Conservation (phyloP, 2,888 invertebrate species). For the Sarcophaga subvicina region DNA sequence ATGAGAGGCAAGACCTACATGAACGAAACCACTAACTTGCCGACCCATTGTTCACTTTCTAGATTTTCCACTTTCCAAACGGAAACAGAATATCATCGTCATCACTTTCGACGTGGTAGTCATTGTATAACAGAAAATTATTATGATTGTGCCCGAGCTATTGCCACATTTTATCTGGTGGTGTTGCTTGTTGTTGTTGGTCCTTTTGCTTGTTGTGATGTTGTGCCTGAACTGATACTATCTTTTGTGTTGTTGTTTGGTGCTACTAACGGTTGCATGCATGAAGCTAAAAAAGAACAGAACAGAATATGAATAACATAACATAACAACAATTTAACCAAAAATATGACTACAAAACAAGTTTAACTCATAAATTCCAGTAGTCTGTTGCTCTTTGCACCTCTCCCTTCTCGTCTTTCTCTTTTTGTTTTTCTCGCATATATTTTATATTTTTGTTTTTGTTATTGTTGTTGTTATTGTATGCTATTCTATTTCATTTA, state of each 20-base stretch:
- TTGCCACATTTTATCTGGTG: neutral
- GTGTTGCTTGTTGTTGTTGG: neutral
- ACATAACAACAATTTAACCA: slow-evolving; percentile 56
- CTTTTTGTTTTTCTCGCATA: neutral
- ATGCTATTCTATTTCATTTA: neutral
- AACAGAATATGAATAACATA: slow-evolving; percentile 14
- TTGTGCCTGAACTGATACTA: neutral
- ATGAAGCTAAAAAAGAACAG: neutral
- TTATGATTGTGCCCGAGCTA: slow-evolving; percentile 28
- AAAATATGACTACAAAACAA: slow-evolving; percentile 60
- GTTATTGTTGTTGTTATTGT: neutral
- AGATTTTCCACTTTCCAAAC: neutral
- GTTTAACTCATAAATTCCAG: slow-evolving; percentile 52
- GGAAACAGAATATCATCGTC: slow-evolving; percentile 4
- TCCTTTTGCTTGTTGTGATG: slow-evolving; percentile 6
- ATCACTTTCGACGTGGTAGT: neutral
- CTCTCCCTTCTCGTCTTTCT: slow-evolving; percentile 2
- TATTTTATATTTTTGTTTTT: slow-evolving; percentile 23
- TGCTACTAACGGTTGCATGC: slow-evolving; percentile 57
- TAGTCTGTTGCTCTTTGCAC: neutral
- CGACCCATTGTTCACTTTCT: neutral
- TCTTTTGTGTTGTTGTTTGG: slow-evolving; percentile 1
- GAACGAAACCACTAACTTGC: too few relatives aligned
- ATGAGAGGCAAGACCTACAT: too few relatives aligned
- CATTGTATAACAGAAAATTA: slow-evolving; percentile 39